These are phyloP conservation scores for Chrysochloris asiatica DNA, from an alignment of 2,113 vertebrate genomes.

Conservation along the genomic window DNA sequence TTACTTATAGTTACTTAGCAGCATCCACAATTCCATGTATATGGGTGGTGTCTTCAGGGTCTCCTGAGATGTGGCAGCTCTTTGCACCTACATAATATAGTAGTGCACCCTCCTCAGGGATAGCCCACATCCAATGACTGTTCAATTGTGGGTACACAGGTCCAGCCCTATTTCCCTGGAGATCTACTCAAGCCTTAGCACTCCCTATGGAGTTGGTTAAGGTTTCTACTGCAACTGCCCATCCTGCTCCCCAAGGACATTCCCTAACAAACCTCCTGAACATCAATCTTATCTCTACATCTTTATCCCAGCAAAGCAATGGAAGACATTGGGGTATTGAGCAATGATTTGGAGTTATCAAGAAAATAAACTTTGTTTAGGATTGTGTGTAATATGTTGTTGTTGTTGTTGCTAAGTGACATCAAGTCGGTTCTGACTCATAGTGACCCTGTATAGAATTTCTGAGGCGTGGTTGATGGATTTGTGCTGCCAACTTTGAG, in stretches of 20 bases:
- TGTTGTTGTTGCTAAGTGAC: too few relatives aligned
- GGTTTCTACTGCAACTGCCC: too few relatives aligned
- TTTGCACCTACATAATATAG: neutral
- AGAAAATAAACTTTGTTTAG: neutral
- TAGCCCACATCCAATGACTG: neutral
- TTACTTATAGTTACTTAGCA: accelerated
- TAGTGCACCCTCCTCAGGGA: neutral
- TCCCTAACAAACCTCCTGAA: neutral
- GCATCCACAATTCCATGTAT: accelerated
- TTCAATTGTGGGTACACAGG: neutral
- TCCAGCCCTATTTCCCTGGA: neutral
- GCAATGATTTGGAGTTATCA: neutral
- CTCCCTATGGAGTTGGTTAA: neutral
- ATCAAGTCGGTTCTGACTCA: too few relatives aligned
- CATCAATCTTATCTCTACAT: neutral
- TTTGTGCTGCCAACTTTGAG: too few relatives aligned
- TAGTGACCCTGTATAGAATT: too few relatives aligned
- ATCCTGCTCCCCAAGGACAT: neutral
- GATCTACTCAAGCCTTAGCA: neutral
- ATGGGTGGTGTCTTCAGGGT: neutral
- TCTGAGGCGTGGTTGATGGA: too few relatives aligned
- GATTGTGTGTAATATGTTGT: neutral
- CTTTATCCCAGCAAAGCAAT: conserved; percentile 36
- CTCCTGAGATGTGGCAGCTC: neutral
- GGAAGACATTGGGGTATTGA: neutral